Conservation (phyloP, 2,113 vertebrate genomes). For the Dasypus novemcinctus region DNA sequence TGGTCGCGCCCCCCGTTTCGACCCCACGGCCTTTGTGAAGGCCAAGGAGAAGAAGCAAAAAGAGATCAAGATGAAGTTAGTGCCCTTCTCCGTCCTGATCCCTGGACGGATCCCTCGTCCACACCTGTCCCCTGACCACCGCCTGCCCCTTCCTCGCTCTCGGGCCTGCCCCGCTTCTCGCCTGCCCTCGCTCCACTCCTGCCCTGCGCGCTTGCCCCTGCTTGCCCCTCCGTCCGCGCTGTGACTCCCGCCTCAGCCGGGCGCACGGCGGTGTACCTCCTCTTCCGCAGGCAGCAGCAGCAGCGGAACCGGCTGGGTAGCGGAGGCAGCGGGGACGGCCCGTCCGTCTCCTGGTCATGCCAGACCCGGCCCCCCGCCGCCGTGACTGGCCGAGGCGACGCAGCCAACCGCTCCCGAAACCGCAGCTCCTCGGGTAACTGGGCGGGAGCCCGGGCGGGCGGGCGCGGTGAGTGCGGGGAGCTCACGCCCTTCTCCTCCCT, state of each 20-base stretch:
- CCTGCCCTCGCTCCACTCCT: neutral
- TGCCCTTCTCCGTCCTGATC: accelerated
- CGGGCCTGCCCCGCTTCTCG: neutral
- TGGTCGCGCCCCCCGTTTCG: constrained; percentile 85
- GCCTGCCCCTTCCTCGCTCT: neutral
- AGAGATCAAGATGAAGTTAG: constrained; percentile 89
- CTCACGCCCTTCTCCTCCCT: neutral
- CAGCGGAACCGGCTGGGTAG: constrained; percentile 84
- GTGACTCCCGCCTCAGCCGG: neutral
- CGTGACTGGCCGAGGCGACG: constrained; percentile 55
- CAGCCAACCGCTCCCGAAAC: constrained; percentile 55
- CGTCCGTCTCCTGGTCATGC: constrained; percentile 64
- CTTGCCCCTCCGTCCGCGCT: neutral
- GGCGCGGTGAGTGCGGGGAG: accelerated
- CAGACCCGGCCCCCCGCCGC: constrained; percentile 34
- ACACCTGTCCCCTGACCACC: accelerated
- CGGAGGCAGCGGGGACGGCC: constrained; percentile 78
- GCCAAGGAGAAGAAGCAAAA: constrained; percentile 88
- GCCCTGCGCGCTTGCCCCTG: neutral
- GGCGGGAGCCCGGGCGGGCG: constrained; percentile 78
- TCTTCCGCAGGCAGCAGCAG: constrained; percentile 80
- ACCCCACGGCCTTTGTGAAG: constrained; percentile 93
- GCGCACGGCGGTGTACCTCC: neutral
- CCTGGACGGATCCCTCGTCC: neutral
- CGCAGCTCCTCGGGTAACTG: constrained; percentile 76